Conservation (phyloP, 2,113 vertebrate genomes). For the Clupea harengus region DNA sequence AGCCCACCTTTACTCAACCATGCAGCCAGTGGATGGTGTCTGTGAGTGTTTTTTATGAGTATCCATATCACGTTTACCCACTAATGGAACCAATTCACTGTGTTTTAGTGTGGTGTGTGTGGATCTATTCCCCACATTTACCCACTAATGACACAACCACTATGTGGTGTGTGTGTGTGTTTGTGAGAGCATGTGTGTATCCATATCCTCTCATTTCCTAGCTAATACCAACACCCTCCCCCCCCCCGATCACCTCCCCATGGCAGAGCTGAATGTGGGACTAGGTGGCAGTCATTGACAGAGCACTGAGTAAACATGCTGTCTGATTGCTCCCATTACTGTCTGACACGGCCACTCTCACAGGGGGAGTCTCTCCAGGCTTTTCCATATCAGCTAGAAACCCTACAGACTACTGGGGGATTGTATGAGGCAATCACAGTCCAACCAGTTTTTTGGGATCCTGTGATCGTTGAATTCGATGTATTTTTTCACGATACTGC, state of each 20-base stretch:
- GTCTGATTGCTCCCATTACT: background rate
- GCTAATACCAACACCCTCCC: too few relatives aligned
- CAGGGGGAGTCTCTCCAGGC: background rate
- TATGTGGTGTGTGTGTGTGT: background rate
- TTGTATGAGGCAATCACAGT: background rate
- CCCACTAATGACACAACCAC: too few relatives aligned
- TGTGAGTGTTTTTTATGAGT: background rate
- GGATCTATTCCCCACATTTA: too few relatives aligned
- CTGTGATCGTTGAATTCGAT: too few relatives aligned
- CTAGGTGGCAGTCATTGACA: background rate
- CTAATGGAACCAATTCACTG: background rate
- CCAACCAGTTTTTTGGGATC: too few relatives aligned
- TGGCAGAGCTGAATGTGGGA: too few relatives aligned
- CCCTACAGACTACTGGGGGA: background rate
- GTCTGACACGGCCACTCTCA: background rate
- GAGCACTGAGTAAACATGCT: background rate
- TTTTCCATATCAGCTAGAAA: background rate
- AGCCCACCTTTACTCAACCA: too few relatives aligned
- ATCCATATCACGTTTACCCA: background rate
- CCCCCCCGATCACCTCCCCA: too few relatives aligned
- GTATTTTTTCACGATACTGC: too few relatives aligned
- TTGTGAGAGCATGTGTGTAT: background rate
- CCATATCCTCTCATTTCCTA: too few relatives aligned
- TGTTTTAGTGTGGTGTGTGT: background rate
- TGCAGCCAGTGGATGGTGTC: background rate